Base-by-base conservation (phyloP, 2,113 vertebrate genomes). In the Meles meles region DNA sequence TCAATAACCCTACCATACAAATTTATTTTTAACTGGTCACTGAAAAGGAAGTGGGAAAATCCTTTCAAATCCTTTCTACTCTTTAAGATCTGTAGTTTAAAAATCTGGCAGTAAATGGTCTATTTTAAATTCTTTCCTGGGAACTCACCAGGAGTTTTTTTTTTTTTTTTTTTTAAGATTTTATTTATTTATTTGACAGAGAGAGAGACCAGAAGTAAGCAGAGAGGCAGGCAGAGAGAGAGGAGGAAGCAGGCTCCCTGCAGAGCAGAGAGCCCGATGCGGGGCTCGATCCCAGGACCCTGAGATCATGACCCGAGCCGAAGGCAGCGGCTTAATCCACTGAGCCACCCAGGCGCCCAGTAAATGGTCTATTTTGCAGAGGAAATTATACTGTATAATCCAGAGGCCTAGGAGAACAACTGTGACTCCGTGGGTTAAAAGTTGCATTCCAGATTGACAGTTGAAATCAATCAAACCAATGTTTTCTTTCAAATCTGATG, bases 81-180 rank as follows among this genome's bases (percentile, higher is more conserved):
- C 85, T 94, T 94, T 79, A 92, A 80, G 7, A 97, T 77, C 49
- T 55, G 18, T 76, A 39, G 42, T 57, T 81, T 89, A 85, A 61
- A 55, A 76, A 85, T 25, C 29, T 88, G 21, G 81, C 52, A 71
- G n/a, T 27, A 93, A 91, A 85, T 57, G 27, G 18, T 2, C 3
- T 57, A 4, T 27, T 87, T 69, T 27, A n/a, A n/a, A n/a, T n/a
- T n/a, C n/a, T n/a, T n/a, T n/a, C n/a, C n/a, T n/a, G n/a, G n/a
- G n/a, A n/a, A n/a, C n/a, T n/a, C n/a, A n/a, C n/a, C n/a, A n/a
- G n/a, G n/a, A n/a, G n/a, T n/a, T n/a, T n/a, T n/a, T n/a, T n/a
- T n/a, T n/a, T n/a, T n/a, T n/a, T n/a, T n/a, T n/a, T n/a, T n/a
- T n/a, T n/a, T n/a, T n/a, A n/a, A n/a, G n/a, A n/a, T n/a, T n/a